Evolutionary conservation across 2,888 invertebrate genomes (phyloP), one percentile per base, ranked within the genome.

Genomic region (Polymixis lichenea): DNA sequence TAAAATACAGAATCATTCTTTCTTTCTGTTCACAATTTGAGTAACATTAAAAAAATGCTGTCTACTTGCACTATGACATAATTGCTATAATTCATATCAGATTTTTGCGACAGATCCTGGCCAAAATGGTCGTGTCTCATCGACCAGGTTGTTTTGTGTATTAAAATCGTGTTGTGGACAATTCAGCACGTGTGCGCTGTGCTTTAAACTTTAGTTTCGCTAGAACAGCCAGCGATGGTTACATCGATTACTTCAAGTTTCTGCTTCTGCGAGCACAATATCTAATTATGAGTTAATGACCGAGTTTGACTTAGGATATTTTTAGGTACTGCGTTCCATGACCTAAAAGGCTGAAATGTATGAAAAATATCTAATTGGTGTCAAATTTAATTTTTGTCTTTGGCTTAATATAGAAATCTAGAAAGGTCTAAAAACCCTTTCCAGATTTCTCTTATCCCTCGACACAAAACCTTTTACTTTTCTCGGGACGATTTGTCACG

Each of bases 191-290:
- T 71, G 77, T 77, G 46, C 32, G 49, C n/a, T 28, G 66, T 28
- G 38, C 65, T 66, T 19, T 19, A n/a, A 55, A 25, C 17, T 72
- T 77, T 65, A 78, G 65, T 49, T 19, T 56, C 72, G 56, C 61
- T 81, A 68, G 56, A 81, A 73, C 32, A 68, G 56, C 46, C n/a
- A 72, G 38, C n/a, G 60, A 56, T 69, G 78, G 55, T 58, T 55
- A 32, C 67, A 67, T 58, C 81, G 77, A 77, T 81, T 62, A 67
- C 76, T 72, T 81, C 51, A 64, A 65, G 69, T 62, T 81, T 81
- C 68, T 82, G 81, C 81, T 81, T 78, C 60, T 81, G 15, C 46
- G 32, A 78, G 83, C 83, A 38, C 55, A 78, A 69, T 78, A 82
- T 61, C 78, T 61, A 28, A 82, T 81, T 82, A 81, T 69, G 69